Conservation (phyloP, 35 echinoderm and acorn worm genomes). For the Ptychodera flava region DNA sequence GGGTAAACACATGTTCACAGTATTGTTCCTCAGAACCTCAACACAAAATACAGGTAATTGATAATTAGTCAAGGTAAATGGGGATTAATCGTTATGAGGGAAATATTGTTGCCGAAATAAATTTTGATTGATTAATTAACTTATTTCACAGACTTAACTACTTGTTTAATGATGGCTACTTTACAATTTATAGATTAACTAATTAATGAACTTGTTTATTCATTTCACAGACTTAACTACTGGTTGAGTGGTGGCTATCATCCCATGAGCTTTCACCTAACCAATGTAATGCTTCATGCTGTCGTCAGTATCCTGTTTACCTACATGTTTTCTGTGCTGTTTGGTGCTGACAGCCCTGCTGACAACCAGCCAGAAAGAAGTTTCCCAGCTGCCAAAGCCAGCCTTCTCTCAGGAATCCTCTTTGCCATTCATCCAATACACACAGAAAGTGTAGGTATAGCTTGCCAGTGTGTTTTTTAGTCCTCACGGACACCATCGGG, state of each 20-base stretch:
- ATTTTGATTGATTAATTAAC: too few species aligned
- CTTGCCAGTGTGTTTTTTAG: too few species aligned
- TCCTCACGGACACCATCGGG: not conserved
- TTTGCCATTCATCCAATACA: slow-evolving; percentile 96
- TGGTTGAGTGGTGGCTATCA: slow-evolving; percentile 64
- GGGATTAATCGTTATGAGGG: too few species aligned
- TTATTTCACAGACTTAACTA: too few species aligned
- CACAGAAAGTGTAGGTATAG: slow-evolving; percentile 87
- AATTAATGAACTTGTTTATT: too few species aligned
- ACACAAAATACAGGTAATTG: too few species aligned
- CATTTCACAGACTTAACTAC: slow-evolving; percentile 78
- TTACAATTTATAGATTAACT: too few species aligned
- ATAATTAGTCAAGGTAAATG: too few species aligned
- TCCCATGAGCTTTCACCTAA: slow-evolving; percentile 71
- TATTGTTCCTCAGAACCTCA: too few species aligned
- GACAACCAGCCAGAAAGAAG: not conserved
- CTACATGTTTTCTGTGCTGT: slow-evolving; percentile 44
- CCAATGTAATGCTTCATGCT: slow-evolving; percentile 77
- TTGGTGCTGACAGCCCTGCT: slow-evolving; percentile 15
- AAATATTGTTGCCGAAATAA: too few species aligned
- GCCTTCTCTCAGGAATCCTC: slow-evolving; percentile 66
- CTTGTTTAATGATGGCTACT: too few species aligned
- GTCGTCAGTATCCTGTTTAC: slow-evolving; percentile 51
- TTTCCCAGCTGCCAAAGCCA: slow-evolving; percentile 33
- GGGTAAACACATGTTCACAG: too few species aligned